Evolutionary conservation across 2,797 vertebrate genomes (phyloP).

Genomic region (Strix occidentalis): DNA sequence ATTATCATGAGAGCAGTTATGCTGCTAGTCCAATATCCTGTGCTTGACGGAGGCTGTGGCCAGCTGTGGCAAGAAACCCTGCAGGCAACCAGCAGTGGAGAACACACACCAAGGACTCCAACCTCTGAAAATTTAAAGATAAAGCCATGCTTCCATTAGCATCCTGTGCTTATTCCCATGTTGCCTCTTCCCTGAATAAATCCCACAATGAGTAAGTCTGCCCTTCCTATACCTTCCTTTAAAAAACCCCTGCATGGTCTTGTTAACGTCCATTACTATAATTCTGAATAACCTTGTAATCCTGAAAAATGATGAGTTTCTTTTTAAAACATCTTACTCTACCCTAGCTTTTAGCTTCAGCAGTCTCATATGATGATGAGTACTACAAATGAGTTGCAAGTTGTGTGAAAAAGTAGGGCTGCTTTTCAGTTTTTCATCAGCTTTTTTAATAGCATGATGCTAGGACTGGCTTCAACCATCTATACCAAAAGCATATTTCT

Average conservation of each 20-base stretch:
- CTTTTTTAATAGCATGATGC: background rate
- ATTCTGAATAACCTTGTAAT: background rate
- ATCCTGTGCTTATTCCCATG: background rate
- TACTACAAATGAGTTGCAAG: background rate
- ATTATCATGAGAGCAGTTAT: background rate
- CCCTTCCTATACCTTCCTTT: background rate
- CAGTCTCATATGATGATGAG: background rate
- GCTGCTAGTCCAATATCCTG: background rate
- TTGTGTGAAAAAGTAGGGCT: background rate
- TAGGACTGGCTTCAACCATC: background rate
- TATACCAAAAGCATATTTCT: background rate
- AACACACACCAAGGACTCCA: background rate
- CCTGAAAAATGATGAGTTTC: background rate
- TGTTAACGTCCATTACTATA: background rate
- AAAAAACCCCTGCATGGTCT: background rate
- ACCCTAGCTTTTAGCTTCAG: background rate
- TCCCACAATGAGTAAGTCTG: fast-evolving
- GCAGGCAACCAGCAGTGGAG: background rate
- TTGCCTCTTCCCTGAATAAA: background rate
- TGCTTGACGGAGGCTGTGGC: background rate
- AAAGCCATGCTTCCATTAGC: fast-evolving
- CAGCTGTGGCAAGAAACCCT: background rate
- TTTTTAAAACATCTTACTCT: background rate
- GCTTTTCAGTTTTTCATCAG: background rate
- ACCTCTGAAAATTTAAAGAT: background rate